phyloP scores from a whole-genome alignment of 2,888 invertebrate species.

The Athalia circularis region DNA sequence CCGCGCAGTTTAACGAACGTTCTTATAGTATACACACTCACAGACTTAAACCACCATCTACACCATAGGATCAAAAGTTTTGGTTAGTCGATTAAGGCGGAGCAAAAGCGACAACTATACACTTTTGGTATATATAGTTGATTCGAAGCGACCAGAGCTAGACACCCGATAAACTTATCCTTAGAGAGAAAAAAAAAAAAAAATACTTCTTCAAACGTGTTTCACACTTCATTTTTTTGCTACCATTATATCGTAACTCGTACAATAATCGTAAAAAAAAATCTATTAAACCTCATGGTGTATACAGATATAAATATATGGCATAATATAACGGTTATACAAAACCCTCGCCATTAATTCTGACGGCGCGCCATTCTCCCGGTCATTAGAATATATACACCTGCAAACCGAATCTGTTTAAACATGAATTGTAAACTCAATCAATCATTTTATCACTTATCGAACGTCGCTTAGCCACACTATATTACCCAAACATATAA shows the following conservation, averaged over 20 bases:
- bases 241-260: constrained; percentile 22
- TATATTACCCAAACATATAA: background rate
- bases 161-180: background rate
- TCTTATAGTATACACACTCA: too few relatives aligned
- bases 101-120: constrained; percentile 6
- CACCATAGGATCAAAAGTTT: background rate
- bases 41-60: background rate
- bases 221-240: constrained; percentile 33
- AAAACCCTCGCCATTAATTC: constrained; percentile 5
- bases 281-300: background rate
- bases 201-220: constrained; percentile 6
- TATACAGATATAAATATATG: background rate
- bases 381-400: constrained; percentile 15
- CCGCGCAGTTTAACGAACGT: too few relatives aligned
- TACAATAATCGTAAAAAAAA: constrained; percentile 4
- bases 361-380: background rate
- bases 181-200: too few relatives aligned
- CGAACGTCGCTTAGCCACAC: background rate
- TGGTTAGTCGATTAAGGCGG: constrained; percentile 30
- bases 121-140: background rate
- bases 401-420: constrained; percentile 16
- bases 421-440: background rate
- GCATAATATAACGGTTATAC: background rate
- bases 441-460: constrained; percentile 31
- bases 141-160: background rate